Evolutionary conservation across 2,113 vertebrate species (phyloP).

Genomic region (Channa maculata): DNA sequence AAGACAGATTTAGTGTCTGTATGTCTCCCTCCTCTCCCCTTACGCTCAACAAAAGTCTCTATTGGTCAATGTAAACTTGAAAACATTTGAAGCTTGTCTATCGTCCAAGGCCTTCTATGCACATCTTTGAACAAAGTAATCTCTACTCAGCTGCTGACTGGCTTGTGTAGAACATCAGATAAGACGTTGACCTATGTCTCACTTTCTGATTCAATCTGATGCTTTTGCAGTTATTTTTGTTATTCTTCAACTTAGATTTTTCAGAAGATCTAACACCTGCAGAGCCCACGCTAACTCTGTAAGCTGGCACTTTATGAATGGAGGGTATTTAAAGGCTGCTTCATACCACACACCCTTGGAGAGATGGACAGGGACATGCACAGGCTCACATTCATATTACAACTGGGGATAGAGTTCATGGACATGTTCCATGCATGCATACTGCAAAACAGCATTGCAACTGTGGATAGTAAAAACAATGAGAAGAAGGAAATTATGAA

Average conservation of each 20-base stretch:
- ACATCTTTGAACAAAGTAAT: not conserved
- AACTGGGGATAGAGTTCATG: too few species aligned
- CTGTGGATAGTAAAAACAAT: too few species aligned
- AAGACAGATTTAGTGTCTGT: constrained; percentile 14
- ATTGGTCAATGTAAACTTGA: not conserved
- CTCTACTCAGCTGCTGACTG: not conserved
- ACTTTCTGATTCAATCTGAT: not conserved
- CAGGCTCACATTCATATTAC: too few species aligned
- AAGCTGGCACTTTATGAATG: too few species aligned
- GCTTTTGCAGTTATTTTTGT: not conserved
- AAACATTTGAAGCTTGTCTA: not conserved
- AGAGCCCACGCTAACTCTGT: not conserved
- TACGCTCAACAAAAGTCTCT: not conserved
- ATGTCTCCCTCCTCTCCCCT: not conserved
- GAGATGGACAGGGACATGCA: too few species aligned
- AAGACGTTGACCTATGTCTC: not conserved
- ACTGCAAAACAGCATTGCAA: too few species aligned
- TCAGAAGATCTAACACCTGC: not conserved
- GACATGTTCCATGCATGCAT: too few species aligned
- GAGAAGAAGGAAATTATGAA: too few species aligned
- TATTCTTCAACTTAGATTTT: not conserved
- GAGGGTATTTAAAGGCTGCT: too few species aligned
- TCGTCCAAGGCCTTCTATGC: not conserved
- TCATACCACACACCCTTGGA: too few species aligned
- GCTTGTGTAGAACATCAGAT: not conserved